Evolutionary conservation across 2,888 invertebrate species (phyloP).

Genomic region (Leptinotarsa juncta): DNA sequence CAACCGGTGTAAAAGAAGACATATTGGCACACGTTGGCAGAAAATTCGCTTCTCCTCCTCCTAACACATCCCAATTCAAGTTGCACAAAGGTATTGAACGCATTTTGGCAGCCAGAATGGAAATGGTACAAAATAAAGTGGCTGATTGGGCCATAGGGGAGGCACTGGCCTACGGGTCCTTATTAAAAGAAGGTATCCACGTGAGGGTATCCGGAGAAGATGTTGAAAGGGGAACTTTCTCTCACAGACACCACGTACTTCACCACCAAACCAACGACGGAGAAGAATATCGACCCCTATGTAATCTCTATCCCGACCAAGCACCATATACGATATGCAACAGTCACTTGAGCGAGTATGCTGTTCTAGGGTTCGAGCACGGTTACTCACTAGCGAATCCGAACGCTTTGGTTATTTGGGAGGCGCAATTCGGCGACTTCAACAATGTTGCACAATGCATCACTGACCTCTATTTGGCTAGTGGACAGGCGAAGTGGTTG

Average conservation of each 20-base stretch:
- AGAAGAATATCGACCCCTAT: conserved; percentile 78
- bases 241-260: conserved; percentile 91
- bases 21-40: conserved; percentile 86
- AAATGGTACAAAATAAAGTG: conserved; percentile 88
- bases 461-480: conserved; percentile 91
- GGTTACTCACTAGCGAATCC: conserved; percentile 97
- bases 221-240: conserved; percentile 97
- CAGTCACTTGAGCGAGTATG: conserved; percentile 97
- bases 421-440: conserved; percentile 99
- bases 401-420: conserved; percentile 96
- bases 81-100: conserved; percentile 87
- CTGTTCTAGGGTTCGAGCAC: conserved; percentile 73
- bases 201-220: conserved; percentile 96
- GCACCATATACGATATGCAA: conserved; percentile 98
- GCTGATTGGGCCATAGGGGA: conserved; percentile 98
- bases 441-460: conserved; percentile 98
- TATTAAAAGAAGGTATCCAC: conserved; percentile 96
- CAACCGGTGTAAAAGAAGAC: conserved; percentile 87
- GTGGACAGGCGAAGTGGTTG: conserved; percentile 98
- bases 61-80: conserved; percentile 79
- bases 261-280: conserved; percentile 98
- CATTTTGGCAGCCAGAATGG: conserved; percentile 88
- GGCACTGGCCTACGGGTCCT: conserved; percentile 96
- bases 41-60: conserved; percentile 85
- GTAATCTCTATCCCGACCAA: conserved; percentile 94